Base-by-base conservation (phyloP, 2,113 vertebrate genomes). In the Dasyprocta punctata region DNA sequence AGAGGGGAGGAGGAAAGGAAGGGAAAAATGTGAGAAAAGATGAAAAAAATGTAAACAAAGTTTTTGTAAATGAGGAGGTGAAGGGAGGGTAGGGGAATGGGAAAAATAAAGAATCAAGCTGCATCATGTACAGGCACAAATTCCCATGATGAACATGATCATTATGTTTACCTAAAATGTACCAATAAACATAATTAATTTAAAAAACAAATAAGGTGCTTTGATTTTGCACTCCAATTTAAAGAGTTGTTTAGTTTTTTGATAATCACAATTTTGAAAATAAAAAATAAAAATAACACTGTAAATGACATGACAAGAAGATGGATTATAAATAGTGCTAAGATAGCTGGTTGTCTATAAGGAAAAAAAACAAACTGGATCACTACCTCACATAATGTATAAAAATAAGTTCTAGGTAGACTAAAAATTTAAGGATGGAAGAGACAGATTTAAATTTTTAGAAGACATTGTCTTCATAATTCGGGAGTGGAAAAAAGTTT, bases 401-500 rank as follows among this genome's bases (percentile, higher is more conserved):
- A 89, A 90, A 96, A 96, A 86, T 86, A 30, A 89, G 63, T 49
- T 90, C 47, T 56, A 78, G 10, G 54, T 85, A 17, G 54, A 80
- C 80, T 84, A 58, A 90, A 92, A 54, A 49, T 52, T 84, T 71
- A 44, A 73, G 61, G 80, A 61, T 81, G 33, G 56, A 81, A 89
- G 92, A 92, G 80, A 30, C 38, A 86, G 38, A 82, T 24, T 93
- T 56, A 90, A 65, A 41, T 90, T 65, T 86, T 90, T 81, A 93
- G 38, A 89, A 89, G 28, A 84, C 19, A 84, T 78, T 78, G 80
- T 78, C 28, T 80, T 78, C 71, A 80, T 89, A 63, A 71, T 16
- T 54, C 86, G 26, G 85, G 36, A 10, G 30, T 61, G 78, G 17
- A 56, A 49, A 94, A 85, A 85, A 5, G 26, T 30, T 71, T 71